phyloP scores from a whole-genome alignment of 2,113 vertebrate genomes.

The Ranitomeya imitator region DNA sequence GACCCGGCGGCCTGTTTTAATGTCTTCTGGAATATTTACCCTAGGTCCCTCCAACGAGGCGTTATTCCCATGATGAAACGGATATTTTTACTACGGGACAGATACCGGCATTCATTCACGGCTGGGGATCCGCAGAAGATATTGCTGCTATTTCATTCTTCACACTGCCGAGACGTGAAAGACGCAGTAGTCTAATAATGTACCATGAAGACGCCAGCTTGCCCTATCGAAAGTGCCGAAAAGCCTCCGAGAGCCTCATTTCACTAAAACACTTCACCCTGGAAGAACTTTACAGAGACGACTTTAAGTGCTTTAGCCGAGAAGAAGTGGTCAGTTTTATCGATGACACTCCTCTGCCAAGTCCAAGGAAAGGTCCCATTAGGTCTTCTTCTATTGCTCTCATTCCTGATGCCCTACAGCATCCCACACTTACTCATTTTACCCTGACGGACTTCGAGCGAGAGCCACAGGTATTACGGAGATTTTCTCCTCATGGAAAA shows the following conservation, averaged over 20 bases:
- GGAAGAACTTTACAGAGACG: constrained; percentile 70
- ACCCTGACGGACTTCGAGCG: constrained; percentile 81
- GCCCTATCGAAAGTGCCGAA: constrained; percentile 76
- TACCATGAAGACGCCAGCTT: constrained; percentile 77
- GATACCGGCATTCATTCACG: constrained; percentile 82
- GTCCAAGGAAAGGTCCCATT: constrained; percentile 74
- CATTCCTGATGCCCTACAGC: constrained; percentile 72
- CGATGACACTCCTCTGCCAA: constrained; percentile 78
- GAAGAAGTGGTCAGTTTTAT: constrained; percentile 83
- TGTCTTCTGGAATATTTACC: background rate
- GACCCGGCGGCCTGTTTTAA: background rate
- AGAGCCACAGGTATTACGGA: constrained; percentile 79
- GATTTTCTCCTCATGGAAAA: constrained; percentile 69
- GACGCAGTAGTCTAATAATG: constrained; percentile 76
- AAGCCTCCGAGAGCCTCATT: constrained; percentile 81
- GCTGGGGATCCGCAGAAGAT: constrained; percentile 86
- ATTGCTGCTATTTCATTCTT: constrained; percentile 75
- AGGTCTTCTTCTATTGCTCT: constrained; percentile 77
- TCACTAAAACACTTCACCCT: constrained; percentile 72
- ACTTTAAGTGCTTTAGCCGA: constrained; percentile 78
- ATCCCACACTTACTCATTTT: constrained; percentile 72
- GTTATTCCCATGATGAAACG: constrained; percentile 91
- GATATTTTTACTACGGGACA: constrained; percentile 84
- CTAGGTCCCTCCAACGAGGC: constrained; percentile 89
- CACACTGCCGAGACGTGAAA: constrained; percentile 76